A percentile compares a stretch with the other conserved stretches of the same genome.
These are phyloP conservation scores for Semnopithecus entellus DNA, from an alignment of 2,113 vertebrate species.

Conservation along the genomic window DNA sequence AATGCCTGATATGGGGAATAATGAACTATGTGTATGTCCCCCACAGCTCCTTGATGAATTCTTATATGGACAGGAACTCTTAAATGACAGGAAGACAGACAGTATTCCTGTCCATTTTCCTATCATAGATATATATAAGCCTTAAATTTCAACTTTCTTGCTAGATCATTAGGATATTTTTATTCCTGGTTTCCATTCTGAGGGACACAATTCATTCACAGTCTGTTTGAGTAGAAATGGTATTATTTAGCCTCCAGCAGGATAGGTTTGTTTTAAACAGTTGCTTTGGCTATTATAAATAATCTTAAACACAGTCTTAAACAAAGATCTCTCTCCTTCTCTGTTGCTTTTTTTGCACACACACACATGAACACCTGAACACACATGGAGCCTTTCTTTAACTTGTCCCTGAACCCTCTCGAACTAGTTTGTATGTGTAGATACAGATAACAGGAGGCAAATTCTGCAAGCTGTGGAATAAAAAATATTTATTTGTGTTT, in stretches of 20 bases:
- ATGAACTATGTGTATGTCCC: not conserved
- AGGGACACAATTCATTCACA: not conserved
- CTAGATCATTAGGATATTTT: not conserved
- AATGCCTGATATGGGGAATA: not conserved
- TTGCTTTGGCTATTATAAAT: not conserved
- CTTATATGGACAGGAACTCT: not conserved
- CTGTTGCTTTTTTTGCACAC: not conserved
- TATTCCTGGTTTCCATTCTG: not conserved
- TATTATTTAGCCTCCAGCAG: not conserved
- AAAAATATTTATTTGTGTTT: not conserved
- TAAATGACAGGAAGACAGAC: no score
- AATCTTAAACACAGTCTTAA: not conserved
- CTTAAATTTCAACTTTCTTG: conserved; percentile 12
- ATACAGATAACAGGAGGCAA: not conserved
- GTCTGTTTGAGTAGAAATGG: not conserved
- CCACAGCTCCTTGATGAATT: not conserved
- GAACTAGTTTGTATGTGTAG: not conserved
- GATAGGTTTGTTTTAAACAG: not conserved
- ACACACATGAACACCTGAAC: not conserved
- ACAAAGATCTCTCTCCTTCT: not conserved
- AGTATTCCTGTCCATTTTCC: not conserved
- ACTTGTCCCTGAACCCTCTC: not conserved
- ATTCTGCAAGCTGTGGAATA: not conserved
- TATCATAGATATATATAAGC: not conserved
- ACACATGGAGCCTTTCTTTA: not conserved